Percentiles rank a stretch among this genome's conserved stretches.
phyloP scores from a whole-genome alignment of 2,113 vertebrate species.

The Polypterus bichir region DNA sequence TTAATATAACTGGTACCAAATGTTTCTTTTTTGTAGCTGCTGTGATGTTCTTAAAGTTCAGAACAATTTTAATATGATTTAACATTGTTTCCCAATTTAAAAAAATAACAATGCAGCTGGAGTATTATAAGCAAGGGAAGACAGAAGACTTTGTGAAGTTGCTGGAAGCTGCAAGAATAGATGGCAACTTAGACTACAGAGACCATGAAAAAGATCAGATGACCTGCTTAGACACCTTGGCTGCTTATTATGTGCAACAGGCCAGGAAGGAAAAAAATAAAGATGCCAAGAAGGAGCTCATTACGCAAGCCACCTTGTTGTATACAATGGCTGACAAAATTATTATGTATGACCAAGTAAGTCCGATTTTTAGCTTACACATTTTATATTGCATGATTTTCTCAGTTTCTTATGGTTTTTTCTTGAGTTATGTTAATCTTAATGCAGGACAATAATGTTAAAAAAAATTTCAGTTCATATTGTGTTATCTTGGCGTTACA shows the following conservation, averaged over 20 bases:
- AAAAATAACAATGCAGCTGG: conserved; percentile 59
- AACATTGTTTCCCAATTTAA: too few relatives aligned
- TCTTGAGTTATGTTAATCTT: too few relatives aligned
- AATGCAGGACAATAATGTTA: too few relatives aligned
- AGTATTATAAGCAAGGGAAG: conserved; percentile 97
- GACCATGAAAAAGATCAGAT: conserved; percentile 98
- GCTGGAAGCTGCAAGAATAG: conserved; percentile 90
- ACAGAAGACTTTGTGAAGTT: conserved; percentile 97
- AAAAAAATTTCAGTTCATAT: not conserved
- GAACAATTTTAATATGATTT: too few relatives aligned
- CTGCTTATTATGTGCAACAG: conserved; percentile 96
- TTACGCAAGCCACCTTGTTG: conserved; percentile 89
- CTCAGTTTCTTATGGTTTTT: too few relatives aligned
- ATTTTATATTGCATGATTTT: too few relatives aligned
- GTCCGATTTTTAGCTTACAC: not conserved
- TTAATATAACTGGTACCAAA: too few relatives aligned
- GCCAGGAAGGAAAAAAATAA: conserved; percentile 96
- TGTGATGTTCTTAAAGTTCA: too few relatives aligned
- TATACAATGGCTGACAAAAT: conserved; percentile 99
- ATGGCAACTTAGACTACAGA: conserved; percentile 94
- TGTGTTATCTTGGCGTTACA: not conserved
- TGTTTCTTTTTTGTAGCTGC: too few relatives aligned
- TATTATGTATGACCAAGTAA: conserved; percentile 98
- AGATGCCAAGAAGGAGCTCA: conserved; percentile 96
- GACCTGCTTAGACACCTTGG: conserved; percentile 92